These are phyloP conservation scores for Littorina saxatilis DNA, from an alignment of 1,140 invertebrate genomes.

Conservation along the genomic window DNA sequence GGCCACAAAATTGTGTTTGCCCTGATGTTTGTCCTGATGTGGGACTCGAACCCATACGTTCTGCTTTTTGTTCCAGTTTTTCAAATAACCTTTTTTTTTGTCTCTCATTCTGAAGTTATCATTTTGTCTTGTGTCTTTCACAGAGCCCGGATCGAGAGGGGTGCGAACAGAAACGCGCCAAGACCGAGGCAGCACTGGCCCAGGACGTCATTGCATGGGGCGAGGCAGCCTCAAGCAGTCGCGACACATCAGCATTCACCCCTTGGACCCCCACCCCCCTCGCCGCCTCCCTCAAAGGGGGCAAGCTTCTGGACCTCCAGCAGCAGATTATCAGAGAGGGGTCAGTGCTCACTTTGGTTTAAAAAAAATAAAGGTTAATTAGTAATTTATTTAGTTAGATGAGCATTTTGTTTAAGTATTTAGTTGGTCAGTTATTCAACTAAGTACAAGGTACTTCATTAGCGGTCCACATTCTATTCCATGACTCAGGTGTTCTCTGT, in stretches of 20 bases:
- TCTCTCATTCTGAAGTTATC: too few species aligned
- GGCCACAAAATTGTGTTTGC: too few species aligned
- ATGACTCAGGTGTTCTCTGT: too few species aligned
- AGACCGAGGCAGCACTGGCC: constrained; percentile 33
- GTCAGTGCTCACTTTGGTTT: background rate
- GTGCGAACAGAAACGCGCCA: constrained; percentile 37
- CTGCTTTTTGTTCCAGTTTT: too few species aligned
- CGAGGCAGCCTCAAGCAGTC: constrained; percentile 9
- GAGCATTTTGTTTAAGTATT: too few species aligned
- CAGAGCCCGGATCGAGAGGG: constrained; percentile 43
- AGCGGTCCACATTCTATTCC: too few species aligned
- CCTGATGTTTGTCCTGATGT: too few species aligned
- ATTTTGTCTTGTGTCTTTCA: background rate
- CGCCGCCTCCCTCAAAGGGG: constrained; percentile 15
- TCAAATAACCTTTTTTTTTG: too few species aligned
- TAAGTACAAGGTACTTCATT: background rate
- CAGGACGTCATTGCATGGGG: constrained; percentile 36
- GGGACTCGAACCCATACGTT: too few species aligned
- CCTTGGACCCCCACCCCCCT: constrained; percentile 20
- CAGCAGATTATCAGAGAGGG: constrained; percentile 25
- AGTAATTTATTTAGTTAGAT: background rate
- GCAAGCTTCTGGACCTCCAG: constrained; percentile 15
- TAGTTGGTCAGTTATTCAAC: background rate
- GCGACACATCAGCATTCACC: constrained; percentile 26
- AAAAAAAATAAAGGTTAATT: background rate